These are phyloP conservation scores for Benthosema pterotum DNA, from an alignment of 2,797 vertebrate genomes.

Conservation along the genomic window DNA sequence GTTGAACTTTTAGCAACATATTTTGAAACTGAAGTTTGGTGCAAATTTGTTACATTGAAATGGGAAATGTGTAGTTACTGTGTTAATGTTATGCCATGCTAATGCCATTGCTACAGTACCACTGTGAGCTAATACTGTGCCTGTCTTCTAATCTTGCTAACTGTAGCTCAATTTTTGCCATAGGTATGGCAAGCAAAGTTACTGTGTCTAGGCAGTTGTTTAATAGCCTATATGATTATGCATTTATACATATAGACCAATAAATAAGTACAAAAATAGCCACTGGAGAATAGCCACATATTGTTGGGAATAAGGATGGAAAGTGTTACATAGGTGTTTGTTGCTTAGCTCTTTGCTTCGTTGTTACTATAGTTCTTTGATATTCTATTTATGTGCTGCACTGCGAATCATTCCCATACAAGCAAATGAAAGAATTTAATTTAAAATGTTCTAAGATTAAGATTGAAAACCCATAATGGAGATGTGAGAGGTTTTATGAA, in stretches of 20 bases:
- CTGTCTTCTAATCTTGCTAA: not conserved
- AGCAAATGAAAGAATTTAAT: not conserved
- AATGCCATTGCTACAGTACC: slow-evolving; percentile 1
- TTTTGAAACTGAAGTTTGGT: too few species aligned
- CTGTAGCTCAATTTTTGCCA: too few species aligned
- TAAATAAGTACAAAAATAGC: too few species aligned
- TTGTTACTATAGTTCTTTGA: not conserved
- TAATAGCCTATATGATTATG: slow-evolving; percentile 4
- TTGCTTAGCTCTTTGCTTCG: not conserved
- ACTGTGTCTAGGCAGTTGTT: too few species aligned
- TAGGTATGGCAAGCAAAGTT: too few species aligned
- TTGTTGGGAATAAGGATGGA: not conserved
- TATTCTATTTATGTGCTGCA: not conserved
- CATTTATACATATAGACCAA: not conserved
- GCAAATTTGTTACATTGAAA: not conserved
- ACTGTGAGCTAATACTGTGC: slow-evolving; percentile 18
- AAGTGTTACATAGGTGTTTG: not conserved
- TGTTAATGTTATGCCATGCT: not conserved
- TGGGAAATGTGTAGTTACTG: not conserved
- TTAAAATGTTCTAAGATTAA: not conserved
- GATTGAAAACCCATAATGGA: not conserved
- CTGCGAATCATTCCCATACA: slow-evolving; percentile 1
- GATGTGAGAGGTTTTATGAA: not conserved
- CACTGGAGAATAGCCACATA: too few species aligned
- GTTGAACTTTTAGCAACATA: too few species aligned